A percentile compares a stretch with the other conserved stretches of the same genome.
Conservation (phyloP, 2,888 invertebrate genomes). For the Diaperis boleti region DNA sequence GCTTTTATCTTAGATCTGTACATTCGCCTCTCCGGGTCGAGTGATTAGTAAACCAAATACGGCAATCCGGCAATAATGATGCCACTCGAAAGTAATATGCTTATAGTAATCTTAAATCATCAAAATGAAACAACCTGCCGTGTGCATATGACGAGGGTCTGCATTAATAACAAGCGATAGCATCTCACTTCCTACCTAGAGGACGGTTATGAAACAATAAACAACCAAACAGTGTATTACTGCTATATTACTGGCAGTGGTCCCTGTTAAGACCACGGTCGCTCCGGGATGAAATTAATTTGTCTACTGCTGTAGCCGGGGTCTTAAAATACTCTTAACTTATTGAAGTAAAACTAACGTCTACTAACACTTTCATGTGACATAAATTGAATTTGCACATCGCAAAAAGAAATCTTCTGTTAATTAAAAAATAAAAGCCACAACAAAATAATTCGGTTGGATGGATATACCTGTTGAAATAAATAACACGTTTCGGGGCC, state of each 20-base stretch:
- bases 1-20: conserved; percentile 38
- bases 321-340: too few species aligned
- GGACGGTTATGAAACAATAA: conserved; percentile 61
- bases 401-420: not conserved
- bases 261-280: conserved; percentile 13
- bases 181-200: conserved; percentile 60
- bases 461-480: conserved; percentile 27
- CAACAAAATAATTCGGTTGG: conserved; percentile 20
- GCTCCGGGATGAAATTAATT: conserved; percentile 35
- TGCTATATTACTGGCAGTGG: conserved; percentile 40
- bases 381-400: not conserved
- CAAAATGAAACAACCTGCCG: conserved; percentile 62
- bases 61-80: conserved; percentile 59
- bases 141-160: conserved; percentile 62
- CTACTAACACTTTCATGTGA: too few species aligned
- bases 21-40: conserved; percentile 36
- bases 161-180: conserved; percentile 62
- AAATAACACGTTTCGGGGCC: conserved; percentile 10
- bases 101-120: conserved; percentile 63
- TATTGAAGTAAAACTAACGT: too few species aligned
- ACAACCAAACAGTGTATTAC: conserved; percentile 49
- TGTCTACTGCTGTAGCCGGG: not conserved
- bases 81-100: conserved; percentile 61
- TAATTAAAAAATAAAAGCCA: conserved; percentile 14
- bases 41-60: conserved; percentile 61